Conservation (phyloP, 2,888 invertebrate genomes). For the Agrotis clavis region DNA sequence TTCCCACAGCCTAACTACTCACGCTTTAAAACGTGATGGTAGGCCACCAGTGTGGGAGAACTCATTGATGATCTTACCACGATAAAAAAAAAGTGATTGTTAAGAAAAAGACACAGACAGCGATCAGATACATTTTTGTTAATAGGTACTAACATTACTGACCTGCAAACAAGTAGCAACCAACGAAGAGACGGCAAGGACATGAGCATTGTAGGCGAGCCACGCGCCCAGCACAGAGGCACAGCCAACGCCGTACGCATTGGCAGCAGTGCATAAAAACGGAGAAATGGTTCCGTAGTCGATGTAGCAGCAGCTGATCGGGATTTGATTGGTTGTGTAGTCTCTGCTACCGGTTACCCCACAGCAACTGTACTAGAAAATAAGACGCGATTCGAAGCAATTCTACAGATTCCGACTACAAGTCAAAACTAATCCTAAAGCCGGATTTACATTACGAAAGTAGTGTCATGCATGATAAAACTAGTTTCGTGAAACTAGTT, state of each 20-base stretch:
- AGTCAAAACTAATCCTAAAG: no score
- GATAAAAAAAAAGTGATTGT: no score
- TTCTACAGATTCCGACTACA: no score
- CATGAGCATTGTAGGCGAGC: slow-evolving; percentile 77
- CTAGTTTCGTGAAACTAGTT: no score
- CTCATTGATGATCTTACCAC: no score
- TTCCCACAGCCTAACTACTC: no score
- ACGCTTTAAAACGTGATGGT: no score
- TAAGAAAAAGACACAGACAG: no score
- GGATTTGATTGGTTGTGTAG: slow-evolving; percentile 88
- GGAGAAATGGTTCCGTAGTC: slow-evolving; percentile 85
- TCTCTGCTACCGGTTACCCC: slow-evolving; percentile 90
- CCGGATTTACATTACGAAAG: no score
- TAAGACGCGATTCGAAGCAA: not conserved
- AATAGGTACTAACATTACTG: slow-evolving; percentile 52
- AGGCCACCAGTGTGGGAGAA: no score
- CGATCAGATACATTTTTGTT: no score
- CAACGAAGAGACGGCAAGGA: slow-evolving; percentile 76
- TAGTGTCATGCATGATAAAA: no score
- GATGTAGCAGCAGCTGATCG: slow-evolving; percentile 92
- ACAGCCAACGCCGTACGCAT: slow-evolving; percentile 87
- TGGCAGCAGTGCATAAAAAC: slow-evolving; percentile 81
- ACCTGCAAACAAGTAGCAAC: slow-evolving; percentile 82
- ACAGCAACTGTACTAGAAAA: slow-evolving; percentile 92
- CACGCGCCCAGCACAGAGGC: slow-evolving; percentile 89